These are phyloP conservation scores for Aelia acuminata DNA, from an alignment of 2,888 invertebrate species.

Conservation along the genomic window DNA sequence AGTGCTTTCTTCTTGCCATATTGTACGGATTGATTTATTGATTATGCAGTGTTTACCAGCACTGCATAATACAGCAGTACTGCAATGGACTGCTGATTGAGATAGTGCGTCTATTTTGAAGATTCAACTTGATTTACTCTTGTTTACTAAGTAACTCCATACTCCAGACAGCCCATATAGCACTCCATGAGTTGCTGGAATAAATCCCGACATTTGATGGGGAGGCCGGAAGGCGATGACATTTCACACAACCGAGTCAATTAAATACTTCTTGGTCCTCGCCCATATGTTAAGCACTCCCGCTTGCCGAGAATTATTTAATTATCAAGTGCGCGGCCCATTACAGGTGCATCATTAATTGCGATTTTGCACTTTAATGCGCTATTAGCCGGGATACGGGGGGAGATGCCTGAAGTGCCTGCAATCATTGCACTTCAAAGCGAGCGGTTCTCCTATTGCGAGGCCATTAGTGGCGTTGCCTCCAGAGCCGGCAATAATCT, in stretches of 20 bases:
- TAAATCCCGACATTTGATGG: neutral
- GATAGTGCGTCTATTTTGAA: no score
- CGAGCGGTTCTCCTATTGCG: neutral
- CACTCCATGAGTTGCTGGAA: neutral
- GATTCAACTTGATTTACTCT: no score
- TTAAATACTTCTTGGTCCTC: conserved; percentile 24
- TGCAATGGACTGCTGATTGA: no score
- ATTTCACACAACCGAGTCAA: neutral
- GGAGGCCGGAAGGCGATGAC: neutral
- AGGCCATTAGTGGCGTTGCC: neutral
- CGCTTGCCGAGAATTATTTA: conserved; percentile 9
- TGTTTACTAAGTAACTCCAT: no score
- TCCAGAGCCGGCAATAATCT: neutral
- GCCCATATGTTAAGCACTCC: conserved; percentile 17
- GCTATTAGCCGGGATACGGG: neutral
- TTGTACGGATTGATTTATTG: no score
- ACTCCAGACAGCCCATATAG: neutral
- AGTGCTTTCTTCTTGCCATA: no score
- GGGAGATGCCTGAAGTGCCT: neutral
- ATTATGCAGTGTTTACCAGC: no score
- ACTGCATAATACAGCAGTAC: no score
- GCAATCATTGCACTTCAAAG: conserved; percentile 33
- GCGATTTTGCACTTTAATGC: conserved; percentile 20
- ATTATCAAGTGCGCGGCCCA: neutral
- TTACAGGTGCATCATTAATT: conserved; percentile 18